Evolutionary conservation across 1,140 invertebrate species (phyloP), one percentile per base, ranked within the genome.

Genomic region (Bemisia tabaci): DNA sequence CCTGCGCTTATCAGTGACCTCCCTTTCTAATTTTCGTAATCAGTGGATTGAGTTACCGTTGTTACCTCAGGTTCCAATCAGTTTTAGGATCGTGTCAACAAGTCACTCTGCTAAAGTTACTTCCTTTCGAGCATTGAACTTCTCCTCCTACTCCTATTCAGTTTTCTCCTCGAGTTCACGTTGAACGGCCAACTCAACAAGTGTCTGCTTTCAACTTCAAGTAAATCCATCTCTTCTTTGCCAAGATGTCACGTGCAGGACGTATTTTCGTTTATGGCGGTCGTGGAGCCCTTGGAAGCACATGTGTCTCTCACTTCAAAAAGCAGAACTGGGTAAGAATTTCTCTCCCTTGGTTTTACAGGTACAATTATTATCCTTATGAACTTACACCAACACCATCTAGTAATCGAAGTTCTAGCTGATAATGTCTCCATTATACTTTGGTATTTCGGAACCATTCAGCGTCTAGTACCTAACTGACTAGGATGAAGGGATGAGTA

Each of bases 201-300:
- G 33, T 48, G 33, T 48, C 33, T 17, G 5, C 33, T 48, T 17
- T 17, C 33, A 9, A 17, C 33, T 48, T 48, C 5, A 48, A 48
- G 33, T 48, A n/a, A n/a, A n/a, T n/a, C n/a, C n/a, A n/a, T 11
- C 23, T 61, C 23, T 61, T 61, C 60, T 11, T 61, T n/a, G 23
- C 5, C n/a, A 61, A n/a, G 9, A 67, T 67, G 66, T 27, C 72
- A 22, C 69, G 70, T 66, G 65, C 76, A 1, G 85, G 87, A 75
- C 85, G 87, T 76, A 87, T 96, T 65, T 77, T 97, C 62, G 83
- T 97, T 72, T 97, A 97, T 75, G 96, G 96, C 67, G 96, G 95
- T 9, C 88, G 88, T 77, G 96, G 96, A 68, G 96, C 96, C 58
- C 80, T 98, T 22, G 96, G 96, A 22, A 86, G 87, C 1, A 84